phyloP scores from a whole-genome alignment of 2,113 vertebrate species.

The Heteronetta atricapilla region DNA sequence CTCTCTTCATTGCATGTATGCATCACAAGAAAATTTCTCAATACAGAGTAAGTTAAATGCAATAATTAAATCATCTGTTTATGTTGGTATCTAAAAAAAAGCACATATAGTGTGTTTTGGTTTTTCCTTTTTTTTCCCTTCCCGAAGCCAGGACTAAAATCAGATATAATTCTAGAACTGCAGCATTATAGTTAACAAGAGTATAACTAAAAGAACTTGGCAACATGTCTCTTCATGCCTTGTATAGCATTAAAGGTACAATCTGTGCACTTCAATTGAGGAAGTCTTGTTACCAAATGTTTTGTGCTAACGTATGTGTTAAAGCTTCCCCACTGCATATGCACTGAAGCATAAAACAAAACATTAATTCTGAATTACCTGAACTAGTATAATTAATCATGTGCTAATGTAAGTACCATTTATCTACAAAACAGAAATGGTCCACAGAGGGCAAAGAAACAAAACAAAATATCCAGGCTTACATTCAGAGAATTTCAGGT shows the following conservation, averaged over 20 bases:
- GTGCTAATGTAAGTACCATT: background rate
- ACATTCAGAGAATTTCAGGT: background rate
- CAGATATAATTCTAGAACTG: conserved; percentile 19
- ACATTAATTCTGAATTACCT: conserved; percentile 47
- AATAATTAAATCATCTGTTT: background rate
- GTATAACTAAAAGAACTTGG: conserved; percentile 47
- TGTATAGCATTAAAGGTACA: conserved; percentile 42
- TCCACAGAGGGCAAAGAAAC: background rate
- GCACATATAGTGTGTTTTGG: background rate
- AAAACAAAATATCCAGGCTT: background rate
- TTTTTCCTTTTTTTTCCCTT: background rate
- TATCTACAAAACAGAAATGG: background rate
- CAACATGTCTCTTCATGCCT: conserved; percentile 35
- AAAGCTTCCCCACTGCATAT: conserved; percentile 6
- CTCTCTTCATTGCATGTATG: background rate
- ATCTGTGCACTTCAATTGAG: conserved; percentile 29
- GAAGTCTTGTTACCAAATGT: conserved; percentile 24
- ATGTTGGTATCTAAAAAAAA: background rate
- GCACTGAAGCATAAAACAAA: background rate
- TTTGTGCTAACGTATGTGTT: conserved; percentile 19
- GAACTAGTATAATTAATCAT: conserved; percentile 16
- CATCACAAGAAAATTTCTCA: background rate
- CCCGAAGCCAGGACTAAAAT: background rate
- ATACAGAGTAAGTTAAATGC: background rate
- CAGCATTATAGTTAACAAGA: conserved; percentile 7